These are phyloP conservation scores for Mimumesa dahlbomi DNA, from an alignment of 2,888 invertebrate species.

Conservation along the genomic window DNA sequence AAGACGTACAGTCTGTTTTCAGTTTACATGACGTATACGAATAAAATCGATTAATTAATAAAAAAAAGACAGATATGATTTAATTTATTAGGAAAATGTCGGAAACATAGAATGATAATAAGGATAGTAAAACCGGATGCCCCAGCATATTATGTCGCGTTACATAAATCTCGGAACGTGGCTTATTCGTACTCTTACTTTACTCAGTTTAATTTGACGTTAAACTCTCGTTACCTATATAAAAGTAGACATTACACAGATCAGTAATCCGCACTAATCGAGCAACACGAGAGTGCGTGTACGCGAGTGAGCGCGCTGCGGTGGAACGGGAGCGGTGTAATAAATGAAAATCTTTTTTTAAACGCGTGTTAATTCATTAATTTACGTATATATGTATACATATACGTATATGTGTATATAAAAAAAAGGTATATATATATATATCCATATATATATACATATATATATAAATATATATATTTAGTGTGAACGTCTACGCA, in stretches of 20 bases:
- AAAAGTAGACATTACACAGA: conserved; percentile 62
- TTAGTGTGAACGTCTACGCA: not conserved
- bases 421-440: too few species aligned
- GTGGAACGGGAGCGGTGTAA: conserved; percentile 3
- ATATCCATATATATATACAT: conserved; percentile 8
- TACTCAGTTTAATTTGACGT: conserved; percentile 62
- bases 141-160: conserved; percentile 21
- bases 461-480: not conserved
- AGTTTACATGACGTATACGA: too few species aligned
- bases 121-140: conserved; percentile 45
- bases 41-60: too few species aligned
- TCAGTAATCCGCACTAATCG: conserved; percentile 41
- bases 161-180: conserved; percentile 28
- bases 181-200: conserved; percentile 42
- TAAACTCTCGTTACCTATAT: conserved; percentile 62
- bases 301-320: conserved; percentile 21
- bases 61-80: not conserved
- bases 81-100: not conserved
- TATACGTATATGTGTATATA: not conserved
- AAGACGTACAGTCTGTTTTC: too few species aligned
- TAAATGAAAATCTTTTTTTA: conserved; percentile 12
- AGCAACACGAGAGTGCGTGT: conserved; percentile 28
- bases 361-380: conserved; percentile 27
- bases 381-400: conserved; percentile 21
- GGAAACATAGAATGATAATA: conserved; percentile 6